phyloP scores from a whole-genome alignment of 2,797 vertebrate genomes.

The Falco peregrinus region DNA sequence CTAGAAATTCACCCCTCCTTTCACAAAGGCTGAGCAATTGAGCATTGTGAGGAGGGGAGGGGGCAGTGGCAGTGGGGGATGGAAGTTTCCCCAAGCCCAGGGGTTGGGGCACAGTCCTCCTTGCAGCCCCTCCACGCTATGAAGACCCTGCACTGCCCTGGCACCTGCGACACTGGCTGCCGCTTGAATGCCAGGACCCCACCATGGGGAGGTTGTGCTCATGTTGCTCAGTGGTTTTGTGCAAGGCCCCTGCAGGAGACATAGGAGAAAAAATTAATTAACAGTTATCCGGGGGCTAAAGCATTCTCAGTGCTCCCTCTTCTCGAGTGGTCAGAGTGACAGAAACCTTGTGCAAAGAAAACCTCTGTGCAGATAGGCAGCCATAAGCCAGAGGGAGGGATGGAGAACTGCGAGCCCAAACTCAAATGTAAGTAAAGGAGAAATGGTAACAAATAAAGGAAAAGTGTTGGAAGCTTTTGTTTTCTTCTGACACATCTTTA shows the following conservation, averaged over 20 bases:
- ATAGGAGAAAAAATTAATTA: not conserved
- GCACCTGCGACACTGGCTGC: fast-evolving
- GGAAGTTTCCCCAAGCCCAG: not conserved
- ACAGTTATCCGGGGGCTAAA: not conserved
- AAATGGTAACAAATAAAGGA: not conserved
- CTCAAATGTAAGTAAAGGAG: not conserved
- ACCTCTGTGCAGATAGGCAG: not conserved
- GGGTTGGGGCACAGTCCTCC: not conserved
- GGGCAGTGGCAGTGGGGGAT: not conserved
- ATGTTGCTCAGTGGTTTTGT: not conserved
- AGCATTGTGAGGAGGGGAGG: not conserved
- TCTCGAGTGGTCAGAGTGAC: not conserved
- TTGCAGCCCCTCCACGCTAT: not conserved
- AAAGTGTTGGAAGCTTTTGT: not conserved
- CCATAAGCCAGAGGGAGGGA: not conserved
- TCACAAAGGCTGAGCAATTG: conserved; percentile 2
- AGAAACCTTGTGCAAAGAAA: not conserved
- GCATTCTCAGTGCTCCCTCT: not conserved
- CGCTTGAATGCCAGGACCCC: not conserved
- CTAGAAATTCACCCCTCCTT: conserved; percentile 18
- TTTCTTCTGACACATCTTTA: not conserved
- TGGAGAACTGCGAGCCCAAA: not conserved
- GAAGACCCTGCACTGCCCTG: not conserved
- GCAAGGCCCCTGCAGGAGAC: not conserved
- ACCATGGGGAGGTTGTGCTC: fast-evolving